A percentile compares a stretch with the other conserved stretches of the same genome.
Evolutionary conservation across 2,888 invertebrate genomes (phyloP).

Genomic region (Helobdella robusta): DNA sequence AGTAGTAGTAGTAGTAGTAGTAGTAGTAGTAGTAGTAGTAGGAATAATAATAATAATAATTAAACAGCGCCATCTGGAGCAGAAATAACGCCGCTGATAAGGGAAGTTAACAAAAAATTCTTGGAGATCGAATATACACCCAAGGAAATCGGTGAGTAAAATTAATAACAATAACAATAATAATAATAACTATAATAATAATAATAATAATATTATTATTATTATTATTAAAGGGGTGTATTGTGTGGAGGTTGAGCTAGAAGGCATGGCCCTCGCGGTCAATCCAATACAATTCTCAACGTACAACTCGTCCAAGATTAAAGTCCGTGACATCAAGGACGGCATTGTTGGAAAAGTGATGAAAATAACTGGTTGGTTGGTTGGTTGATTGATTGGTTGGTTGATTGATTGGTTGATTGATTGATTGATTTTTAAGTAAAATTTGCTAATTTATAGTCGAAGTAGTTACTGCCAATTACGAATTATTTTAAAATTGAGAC

Average conservation of each 20-base stretch:
- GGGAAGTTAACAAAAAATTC: conserved; percentile 6
- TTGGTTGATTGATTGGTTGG: background rate
- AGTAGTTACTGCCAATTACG: too few relatives aligned
- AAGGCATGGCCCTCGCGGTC: conserved; percentile 39
- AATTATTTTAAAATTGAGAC: too few relatives aligned
- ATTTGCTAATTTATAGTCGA: too few relatives aligned
- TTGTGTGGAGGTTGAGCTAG: conserved; percentile 38
- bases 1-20: too few relatives aligned
- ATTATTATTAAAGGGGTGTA: conserved; percentile 38
- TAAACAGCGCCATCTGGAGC: conserved; percentile 27
- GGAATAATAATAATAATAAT: too few relatives aligned
- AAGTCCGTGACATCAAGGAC: conserved; percentile 81
- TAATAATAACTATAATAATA: background rate
- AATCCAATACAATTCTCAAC: conserved; percentile 49
- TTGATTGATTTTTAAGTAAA: too few relatives aligned
- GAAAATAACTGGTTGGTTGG: conserved; percentile 57
- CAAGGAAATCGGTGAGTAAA: conserved; percentile 26
- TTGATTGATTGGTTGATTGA: background rate
- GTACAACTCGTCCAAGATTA: conserved; percentile 82
- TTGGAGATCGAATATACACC: conserved; percentile 28
- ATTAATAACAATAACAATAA: conserved; percentile 1
- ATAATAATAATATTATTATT: background rate
- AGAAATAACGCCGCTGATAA: conserved; percentile 16
- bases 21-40: too few relatives aligned
- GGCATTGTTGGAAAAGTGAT: conserved; percentile 77